Evolutionary conservation across 2,888 invertebrate genomes (phyloP).

Genomic region (Drosophila merina): DNA sequence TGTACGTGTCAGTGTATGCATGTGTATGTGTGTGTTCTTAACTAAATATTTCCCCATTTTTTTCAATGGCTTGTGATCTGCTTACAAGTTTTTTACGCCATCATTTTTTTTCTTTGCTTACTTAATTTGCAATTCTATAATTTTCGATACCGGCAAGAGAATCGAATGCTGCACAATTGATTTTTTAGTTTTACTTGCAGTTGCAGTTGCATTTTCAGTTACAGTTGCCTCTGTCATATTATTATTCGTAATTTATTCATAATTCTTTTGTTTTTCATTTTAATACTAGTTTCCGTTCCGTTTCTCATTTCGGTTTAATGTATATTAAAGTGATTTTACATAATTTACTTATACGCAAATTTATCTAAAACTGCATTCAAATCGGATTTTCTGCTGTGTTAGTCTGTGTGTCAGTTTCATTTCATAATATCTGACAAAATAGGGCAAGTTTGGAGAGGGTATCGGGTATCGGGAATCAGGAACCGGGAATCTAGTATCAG

Average conservation of each 20-base stretch:
- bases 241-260: constrained; percentile 72
- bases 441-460: constrained; percentile 29
- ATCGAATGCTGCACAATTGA: constrained; percentile 51
- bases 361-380: constrained; percentile 66
- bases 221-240: constrained; percentile 38
- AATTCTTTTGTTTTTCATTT: constrained; percentile 48
- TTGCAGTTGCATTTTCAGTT: constrained; percentile 38
- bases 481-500: neutral
- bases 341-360: constrained; percentile 74
- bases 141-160: constrained; percentile 43
- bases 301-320: constrained; percentile 57
- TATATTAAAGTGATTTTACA: constrained; percentile 75
- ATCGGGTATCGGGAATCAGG: neutral
- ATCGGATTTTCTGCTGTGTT: constrained; percentile 44
- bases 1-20: constrained; percentile 33
- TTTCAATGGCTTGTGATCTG: constrained; percentile 25
- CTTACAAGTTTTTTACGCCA: constrained; percentile 44
- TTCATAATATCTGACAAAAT: constrained; percentile 39
- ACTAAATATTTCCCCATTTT: constrained; percentile 58
- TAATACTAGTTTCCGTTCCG: constrained; percentile 67
- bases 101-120: constrained; percentile 27
- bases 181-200: constrained; percentile 57
- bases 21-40: constrained; percentile 60
- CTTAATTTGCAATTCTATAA: constrained; percentile 42
- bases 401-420: constrained; percentile 36